Base-by-base conservation (phyloP, 2,888 invertebrate genomes). In the Oxytorus armatus region DNA sequence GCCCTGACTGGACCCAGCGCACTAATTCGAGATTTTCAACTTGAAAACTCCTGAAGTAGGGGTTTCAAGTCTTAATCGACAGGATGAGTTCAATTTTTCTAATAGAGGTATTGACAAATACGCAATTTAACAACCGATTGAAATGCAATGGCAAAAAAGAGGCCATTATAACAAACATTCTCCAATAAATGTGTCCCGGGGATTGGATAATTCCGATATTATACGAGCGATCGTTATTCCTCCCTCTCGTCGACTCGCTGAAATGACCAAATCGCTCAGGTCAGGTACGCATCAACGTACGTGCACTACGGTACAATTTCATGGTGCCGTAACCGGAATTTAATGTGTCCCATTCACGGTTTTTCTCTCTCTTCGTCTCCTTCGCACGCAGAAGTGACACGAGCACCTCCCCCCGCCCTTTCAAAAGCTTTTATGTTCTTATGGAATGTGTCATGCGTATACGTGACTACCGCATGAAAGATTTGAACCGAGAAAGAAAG, bases 141-240 rank as follows among this genome's bases (percentile, higher is more conserved):
- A n/a, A n/a, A n/a, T n/a, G n/a, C n/a, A n/a, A n/a, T n/a, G n/a
- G n/a, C n/a, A n/a, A n/a, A n/a, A n/a, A n/a, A n/a, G n/a, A n/a
- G n/a, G n/a, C n/a, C n/a, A n/a, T n/a, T n/a, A n/a, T n/a, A n/a
- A n/a, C n/a, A n/a, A 69, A 78, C 79, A 78, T 65, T 73, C 73
- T 70, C 77, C 80, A 79, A 83, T 83, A 82, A 82, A 83, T 80
- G 80, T 78, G 80, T 66, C 80, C 73, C 59, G 68, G 82, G n/a
- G n/a, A n/a, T n/a, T n/a, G n/a, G n/a, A n/a, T 78, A 80, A 76
- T 83, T 77, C 76, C 68, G 70, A 33, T 80, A 23, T 83, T 83
- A 82, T 83, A 83, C 78, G 83, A 83, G 72, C 82, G 82, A 82
- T 82, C 83, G 82, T 83, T 82, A 83, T 83, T 82, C 39, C 76